Conservation (phyloP, 2,888 invertebrate species). For the Spilarctia lutea region DNA sequence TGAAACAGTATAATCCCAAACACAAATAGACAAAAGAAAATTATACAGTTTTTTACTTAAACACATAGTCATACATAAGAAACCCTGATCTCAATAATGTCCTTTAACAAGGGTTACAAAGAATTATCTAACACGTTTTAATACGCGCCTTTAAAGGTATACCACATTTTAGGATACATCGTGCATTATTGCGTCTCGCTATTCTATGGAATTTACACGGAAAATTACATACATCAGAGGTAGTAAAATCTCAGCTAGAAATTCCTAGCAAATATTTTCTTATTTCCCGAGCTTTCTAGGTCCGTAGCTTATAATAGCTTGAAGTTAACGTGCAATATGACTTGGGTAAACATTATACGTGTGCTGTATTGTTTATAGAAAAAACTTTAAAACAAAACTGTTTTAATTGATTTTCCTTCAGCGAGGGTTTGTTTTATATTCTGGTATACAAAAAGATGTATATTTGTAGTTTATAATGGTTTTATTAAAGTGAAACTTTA, state of each 20-base stretch:
- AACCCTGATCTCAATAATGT: too few relatives aligned
- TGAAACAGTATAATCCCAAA: background rate
- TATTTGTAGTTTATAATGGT: background rate
- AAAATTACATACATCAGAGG: background rate
- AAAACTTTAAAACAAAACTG: background rate
- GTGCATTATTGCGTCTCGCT: background rate
- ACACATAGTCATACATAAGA: too few relatives aligned
- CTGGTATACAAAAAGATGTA: background rate
- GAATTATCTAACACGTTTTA: too few relatives aligned
- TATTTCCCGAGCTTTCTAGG: background rate
- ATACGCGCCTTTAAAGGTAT: background rate
- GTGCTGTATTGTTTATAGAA: background rate
- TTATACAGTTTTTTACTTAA: too few relatives aligned
- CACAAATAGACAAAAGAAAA: too few relatives aligned
- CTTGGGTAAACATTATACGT: background rate
- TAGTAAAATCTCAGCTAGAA: background rate
- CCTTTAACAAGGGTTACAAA: too few relatives aligned
- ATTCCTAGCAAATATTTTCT: slow-evolving; percentile 5
- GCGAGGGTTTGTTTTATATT: background rate
- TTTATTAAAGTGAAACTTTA: background rate
- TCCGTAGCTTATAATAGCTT: slow-evolving; percentile 1
- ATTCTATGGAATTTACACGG: background rate
- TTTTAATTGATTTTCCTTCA: background rate
- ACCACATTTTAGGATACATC: background rate
- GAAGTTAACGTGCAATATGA: background rate